Base-by-base conservation (phyloP, 2,888 invertebrate genomes). In the Calliscelio sp. region DNA sequence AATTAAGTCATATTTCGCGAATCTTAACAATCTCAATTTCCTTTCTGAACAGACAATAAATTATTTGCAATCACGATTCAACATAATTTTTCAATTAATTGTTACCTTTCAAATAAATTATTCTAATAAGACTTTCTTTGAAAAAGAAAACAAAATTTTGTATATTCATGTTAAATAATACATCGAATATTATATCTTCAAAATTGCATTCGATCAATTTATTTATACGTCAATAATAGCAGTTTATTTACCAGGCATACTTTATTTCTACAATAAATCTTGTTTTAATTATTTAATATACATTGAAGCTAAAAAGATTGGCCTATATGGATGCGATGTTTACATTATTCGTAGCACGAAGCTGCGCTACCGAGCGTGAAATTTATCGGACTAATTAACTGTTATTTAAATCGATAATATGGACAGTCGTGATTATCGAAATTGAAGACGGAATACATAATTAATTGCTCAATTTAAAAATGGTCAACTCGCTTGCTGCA, bases 391-490 rank as follows among this genome's bases (percentile, higher is more conserved):
- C 46, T 66, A 65, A 75, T 75, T 75, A 46, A 65, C 55, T 44
- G 44, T 41, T 65, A 65, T 55, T 65, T 55, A 57, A 63, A 75
- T 75, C 46, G 57, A 75, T 35, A 46, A 51, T 22, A 22, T 10
- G n/a, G 7, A 16, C 18, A 16, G 7, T 0, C 44, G 8, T 14
- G 28, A 65, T 75, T 53, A 75, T 41, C 44, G 44, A 44, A 75
- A 75, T 46, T 44, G 44, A 75, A 65, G 75, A 75, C 65, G 65
- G 55, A 65, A 75, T 75, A 24, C 55, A 65, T 75, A 75, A 75
- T 75, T 75, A 65, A 75, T 55, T 46, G 57, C 7, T 16, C n/a
- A 22, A 77, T 59, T 78, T 38, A 79, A 79, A 79, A 71, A 71
- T 63, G 24, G 10, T 11, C 44, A n/a, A n/a, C 18, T 18, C 16